These are phyloP conservation scores for Osmerus mordax DNA, from an alignment of 2,113 vertebrate genomes.

Conservation along the genomic window DNA sequence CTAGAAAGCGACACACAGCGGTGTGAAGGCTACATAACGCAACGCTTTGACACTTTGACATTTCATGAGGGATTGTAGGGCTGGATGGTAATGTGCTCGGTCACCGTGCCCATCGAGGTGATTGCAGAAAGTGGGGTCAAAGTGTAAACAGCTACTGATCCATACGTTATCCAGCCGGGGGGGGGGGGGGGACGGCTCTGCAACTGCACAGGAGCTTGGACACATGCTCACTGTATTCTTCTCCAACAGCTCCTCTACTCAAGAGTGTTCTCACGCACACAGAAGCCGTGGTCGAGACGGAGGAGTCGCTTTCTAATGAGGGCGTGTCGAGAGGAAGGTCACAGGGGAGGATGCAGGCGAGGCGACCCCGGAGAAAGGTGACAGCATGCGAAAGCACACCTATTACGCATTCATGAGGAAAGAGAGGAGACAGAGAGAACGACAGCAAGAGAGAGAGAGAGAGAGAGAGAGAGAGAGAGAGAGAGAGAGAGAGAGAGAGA, in stretches of 20 bases:
- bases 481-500: not conserved
- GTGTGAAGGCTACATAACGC: no score
- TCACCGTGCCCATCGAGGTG: slow-evolving; percentile 15
- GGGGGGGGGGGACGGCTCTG: no score
- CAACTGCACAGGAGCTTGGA: not conserved
- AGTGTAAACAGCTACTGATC: not conserved
- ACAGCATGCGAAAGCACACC: not conserved
- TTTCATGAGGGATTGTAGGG: slow-evolving; percentile 17
- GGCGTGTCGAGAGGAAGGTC: no score
- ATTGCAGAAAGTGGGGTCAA: slow-evolving; percentile 14
- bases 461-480: not conserved
- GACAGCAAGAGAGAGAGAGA: not conserved
- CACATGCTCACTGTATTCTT: not conserved
- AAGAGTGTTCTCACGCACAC: not conserved
- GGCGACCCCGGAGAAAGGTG: no score
- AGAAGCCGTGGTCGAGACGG: not conserved
- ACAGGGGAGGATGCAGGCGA: no score
- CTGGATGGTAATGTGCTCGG: not conserved
- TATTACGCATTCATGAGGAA: no score
- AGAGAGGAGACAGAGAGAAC: not conserved
- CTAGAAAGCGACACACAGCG: not conserved
- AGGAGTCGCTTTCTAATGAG: no score
- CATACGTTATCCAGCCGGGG: no score
- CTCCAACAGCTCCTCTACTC: not conserved
- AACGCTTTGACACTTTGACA: not conserved